Evolutionary conservation across 2,888 invertebrate species (phyloP), one percentile per base, ranked within the genome.

Genomic region (Cistogaster globosa): DNA sequence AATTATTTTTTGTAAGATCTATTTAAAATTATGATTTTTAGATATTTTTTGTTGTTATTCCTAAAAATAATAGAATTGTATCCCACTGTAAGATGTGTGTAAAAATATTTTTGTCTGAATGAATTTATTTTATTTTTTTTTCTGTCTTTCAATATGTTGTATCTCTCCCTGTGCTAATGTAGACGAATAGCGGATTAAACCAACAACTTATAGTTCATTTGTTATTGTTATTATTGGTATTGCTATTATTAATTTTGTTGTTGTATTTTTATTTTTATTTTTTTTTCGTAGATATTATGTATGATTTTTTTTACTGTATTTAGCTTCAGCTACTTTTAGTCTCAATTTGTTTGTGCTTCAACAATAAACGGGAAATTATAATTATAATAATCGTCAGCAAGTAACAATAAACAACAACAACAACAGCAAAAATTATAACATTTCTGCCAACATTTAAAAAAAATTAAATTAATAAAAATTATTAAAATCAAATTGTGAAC

Each of bases 281-380:
- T 32, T 32, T 32, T 51, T 55, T 74, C 62, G 63, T 76, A 63
- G 62, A 57, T 79, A 60, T 48, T 71, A 63, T 55, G 48, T 75
- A 75, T 75, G 72, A n/a, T n/a, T n/a, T 69, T 71, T 72, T 78
- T 65, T 71, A 78, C 60, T 63, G 58, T 69, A 79, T 85, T 71
- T 69, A 78, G 86, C 78, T 83, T 84, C 86, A 75, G 85, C 89
- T 87, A 89, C 88, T 86, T 91, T 90, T 90, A 91, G 91, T 91
- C 91, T 91, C 90, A 90, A 90, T 90, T 90, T 89, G 90, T 89
- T 88, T 89, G 89, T 88, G 90, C 88, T 90, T 88, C 90, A 90
- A 91, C 90, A 89, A 90, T 90, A 91, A 90, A 85, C 87, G 87
- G 82, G 85, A 85, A 85, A 85, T 85, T 71, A 78, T 63, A 75